Evolutionary conservation across 1,140 invertebrate species (phyloP).

Genomic region (Eumeta japonica): DNA sequence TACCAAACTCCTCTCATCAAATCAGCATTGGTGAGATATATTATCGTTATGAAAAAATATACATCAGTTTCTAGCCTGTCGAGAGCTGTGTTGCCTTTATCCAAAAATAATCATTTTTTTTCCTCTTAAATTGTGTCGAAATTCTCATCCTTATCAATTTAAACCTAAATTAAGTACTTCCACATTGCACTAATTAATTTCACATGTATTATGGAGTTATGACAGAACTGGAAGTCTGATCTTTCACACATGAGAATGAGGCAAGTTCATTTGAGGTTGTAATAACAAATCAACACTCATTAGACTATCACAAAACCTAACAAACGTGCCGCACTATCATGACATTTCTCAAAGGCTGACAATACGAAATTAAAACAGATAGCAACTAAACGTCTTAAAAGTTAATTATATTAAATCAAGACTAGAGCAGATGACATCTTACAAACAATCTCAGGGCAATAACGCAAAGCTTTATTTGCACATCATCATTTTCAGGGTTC

Average conservation of each 20-base stretch:
- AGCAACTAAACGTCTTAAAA: slow-evolving; percentile 30
- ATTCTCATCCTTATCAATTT: too few relatives aligned
- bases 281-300: too few relatives aligned
- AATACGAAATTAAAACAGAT: slow-evolving; percentile 31
- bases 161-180: slow-evolving; percentile 14
- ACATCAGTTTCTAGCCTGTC: slow-evolving; percentile 24
- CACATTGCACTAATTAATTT: neutral
- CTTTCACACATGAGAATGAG: slow-evolving; percentile 17
- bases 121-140: slow-evolving; percentile 26
- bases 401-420: slow-evolving; percentile 25
- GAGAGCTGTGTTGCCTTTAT: slow-evolving; percentile 18
- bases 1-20: slow-evolving; percentile 8
- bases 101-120: slow-evolving; percentile 20
- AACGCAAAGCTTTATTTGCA: slow-evolving; percentile 19
- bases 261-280: too few relatives aligned
- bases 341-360: slow-evolving; percentile 31
- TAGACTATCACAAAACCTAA: too few relatives aligned
- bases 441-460: too few relatives aligned
- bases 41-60: slow-evolving; percentile 44
- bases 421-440: slow-evolving; percentile 39
- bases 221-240: neutral
- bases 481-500: slow-evolving; percentile 20
- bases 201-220: neutral
- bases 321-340: too few relatives aligned
- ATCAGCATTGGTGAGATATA: too few relatives aligned